Conservation (phyloP, 2,888 invertebrate genomes). For the Frankliniella fusca region DNA sequence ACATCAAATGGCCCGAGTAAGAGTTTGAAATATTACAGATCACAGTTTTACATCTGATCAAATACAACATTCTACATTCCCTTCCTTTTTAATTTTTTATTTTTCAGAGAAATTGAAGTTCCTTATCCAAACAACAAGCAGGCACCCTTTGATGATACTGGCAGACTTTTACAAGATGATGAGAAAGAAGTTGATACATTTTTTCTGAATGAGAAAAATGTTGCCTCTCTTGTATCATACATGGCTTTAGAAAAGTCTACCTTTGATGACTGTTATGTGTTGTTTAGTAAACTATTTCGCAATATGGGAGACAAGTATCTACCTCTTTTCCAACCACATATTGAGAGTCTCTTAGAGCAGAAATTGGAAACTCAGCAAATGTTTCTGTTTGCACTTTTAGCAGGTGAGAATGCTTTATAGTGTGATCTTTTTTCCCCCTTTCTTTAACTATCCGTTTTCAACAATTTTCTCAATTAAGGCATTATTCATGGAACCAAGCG, state of each 20-base stretch:
- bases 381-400: conserved; percentile 75
- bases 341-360: conserved; percentile 61
- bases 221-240: conserved; percentile 66
- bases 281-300: conserved; percentile 58
- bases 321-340: conserved; percentile 58
- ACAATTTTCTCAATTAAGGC: conserved; percentile 46
- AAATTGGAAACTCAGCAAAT: conserved; percentile 73
- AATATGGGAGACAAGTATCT: conserved; percentile 68
- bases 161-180: conserved; percentile 57
- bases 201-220: conserved; percentile 61
- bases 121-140: conserved; percentile 66
- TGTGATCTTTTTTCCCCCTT: conserved; percentile 25
- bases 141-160: conserved; percentile 53
- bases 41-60: not conserved
- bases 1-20: conserved; percentile 53
- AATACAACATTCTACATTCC: not conserved
- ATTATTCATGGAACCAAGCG: conserved; percentile 76
- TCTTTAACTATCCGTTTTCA: not conserved
- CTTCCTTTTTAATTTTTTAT: conserved; percentile 29
- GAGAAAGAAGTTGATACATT: conserved; percentile 64
- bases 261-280: not conserved
- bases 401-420: conserved; percentile 46
- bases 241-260: conserved; percentile 65
- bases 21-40: not conserved
- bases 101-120: conserved; percentile 53